Evolutionary conservation across 2,113 vertebrate genomes (phyloP), one percentile per base, ranked within the genome.

Genomic region (Callospermophilus lateralis): DNA sequence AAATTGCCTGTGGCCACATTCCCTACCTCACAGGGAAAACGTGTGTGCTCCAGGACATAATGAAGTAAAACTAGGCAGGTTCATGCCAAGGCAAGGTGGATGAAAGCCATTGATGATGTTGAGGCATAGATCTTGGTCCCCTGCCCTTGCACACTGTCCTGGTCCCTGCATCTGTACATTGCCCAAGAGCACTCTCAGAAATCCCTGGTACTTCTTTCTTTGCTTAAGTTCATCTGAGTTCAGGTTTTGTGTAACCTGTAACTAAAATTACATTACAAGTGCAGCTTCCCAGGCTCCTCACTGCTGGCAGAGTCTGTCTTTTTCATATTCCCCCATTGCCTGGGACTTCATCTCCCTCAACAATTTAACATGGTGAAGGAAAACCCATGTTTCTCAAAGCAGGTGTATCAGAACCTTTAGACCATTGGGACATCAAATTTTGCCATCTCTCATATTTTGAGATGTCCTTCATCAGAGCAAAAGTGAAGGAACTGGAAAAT

Each of bases 211-310:
- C 30, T 22, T 78, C 11, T 13, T 48, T 8, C 78, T 92, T 90
- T 53, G 15, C 9, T 48, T 20, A 30, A 73, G 30, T 8, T 81
- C n/a, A 32, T 34, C 68, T 73, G 61, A 84, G 15, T 72, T 39
- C 34, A 30, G 39, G 55, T 58, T 96, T 77, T 77, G 20, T 63
- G 80, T 28, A 63, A 90, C 42, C 30, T 81, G 15, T 73, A 89
- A 68, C 48, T 63, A 70, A 63, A 76, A 84, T 10, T 17, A 30
- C 4, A 24, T n/a, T 39, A 34, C 15, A 72, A 55, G 51, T 34
- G 5, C 45, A 81, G 30, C 45, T 83, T 63, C 84, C 58, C 12
- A 1, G 1, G 8, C 39, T 78, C 28, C n/a, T 72, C 6, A 6
- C 8, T 11, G 22, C 22, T 6, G 45, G 4, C 26, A 17, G 7